phyloP scores from a whole-genome alignment of 2,113 vertebrate species.

The Alouatta palliata region DNA sequence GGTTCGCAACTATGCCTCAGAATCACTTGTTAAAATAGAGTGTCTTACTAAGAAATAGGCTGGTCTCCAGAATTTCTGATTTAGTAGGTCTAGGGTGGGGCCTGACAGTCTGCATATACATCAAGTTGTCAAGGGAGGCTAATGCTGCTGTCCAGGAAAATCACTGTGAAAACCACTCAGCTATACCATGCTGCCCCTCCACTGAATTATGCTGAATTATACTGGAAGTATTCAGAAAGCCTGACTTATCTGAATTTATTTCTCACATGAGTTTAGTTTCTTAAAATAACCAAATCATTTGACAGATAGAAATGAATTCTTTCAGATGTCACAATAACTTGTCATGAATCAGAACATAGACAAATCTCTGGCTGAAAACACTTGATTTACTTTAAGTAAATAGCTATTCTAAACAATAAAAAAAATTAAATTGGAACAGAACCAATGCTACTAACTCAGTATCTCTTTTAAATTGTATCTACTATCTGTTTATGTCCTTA shows the following conservation, averaged over 20 bases:
- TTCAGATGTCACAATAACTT: slow-evolving; percentile 59
- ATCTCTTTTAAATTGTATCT: slow-evolving; percentile 4
- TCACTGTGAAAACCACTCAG: slow-evolving; percentile 9
- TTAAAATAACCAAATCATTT: slow-evolving; percentile 63
- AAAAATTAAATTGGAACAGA: slow-evolving; percentile 29
- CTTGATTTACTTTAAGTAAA: slow-evolving; percentile 48
- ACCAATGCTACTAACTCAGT: slow-evolving; percentile 21
- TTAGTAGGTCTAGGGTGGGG: background rate
- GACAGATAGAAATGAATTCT: slow-evolving; percentile 38
- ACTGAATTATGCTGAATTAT: slow-evolving; percentile 19
- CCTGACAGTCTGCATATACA: background rate
- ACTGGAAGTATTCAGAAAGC: slow-evolving; percentile 28
- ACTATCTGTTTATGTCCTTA: slow-evolving; percentile 15
- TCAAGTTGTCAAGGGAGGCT: background rate
- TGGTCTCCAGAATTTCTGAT: slow-evolving; percentile 21
- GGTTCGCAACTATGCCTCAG: background rate
- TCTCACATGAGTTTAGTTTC: slow-evolving; percentile 35
- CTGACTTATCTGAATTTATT: slow-evolving; percentile 11
- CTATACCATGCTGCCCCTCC: background rate
- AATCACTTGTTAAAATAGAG: slow-evolving; percentile 29
- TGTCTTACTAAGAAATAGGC: background rate
- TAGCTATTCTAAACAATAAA: slow-evolving; percentile 27
- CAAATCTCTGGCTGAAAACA: slow-evolving; percentile 57
- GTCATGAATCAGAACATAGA: slow-evolving; percentile 51
- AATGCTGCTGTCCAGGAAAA: background rate